phyloP scores from a whole-genome alignment of 2,797 vertebrate genomes.

The Remorina albescens region DNA sequence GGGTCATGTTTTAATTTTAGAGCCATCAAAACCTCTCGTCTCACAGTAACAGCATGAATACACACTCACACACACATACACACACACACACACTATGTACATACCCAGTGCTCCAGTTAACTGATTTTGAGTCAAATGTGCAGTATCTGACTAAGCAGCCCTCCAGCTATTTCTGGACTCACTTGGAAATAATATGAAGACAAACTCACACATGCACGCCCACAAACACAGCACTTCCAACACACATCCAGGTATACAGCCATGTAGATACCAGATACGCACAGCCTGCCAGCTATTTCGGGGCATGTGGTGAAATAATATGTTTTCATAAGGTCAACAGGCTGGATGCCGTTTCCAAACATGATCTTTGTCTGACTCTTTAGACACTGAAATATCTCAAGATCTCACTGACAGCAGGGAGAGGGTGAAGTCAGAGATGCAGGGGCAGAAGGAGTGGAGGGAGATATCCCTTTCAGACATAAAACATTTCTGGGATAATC shows the following conservation, averaged over 20 bases:
- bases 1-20: slow-evolving; percentile 77
- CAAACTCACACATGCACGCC: slow-evolving; percentile 13
- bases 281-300: slow-evolving; percentile 66
- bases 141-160: slow-evolving; percentile 53
- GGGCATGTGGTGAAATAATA: slow-evolving; percentile 58
- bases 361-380: slow-evolving; percentile 47
- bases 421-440: neutral
- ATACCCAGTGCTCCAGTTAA: slow-evolving; percentile 36
- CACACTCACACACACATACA: neutral
- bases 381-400: slow-evolving; percentile 35
- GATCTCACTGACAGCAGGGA: slow-evolving; percentile 55
- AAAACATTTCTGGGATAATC: slow-evolving; percentile 11
- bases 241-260: slow-evolving; percentile 49
- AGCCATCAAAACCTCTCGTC: slow-evolving; percentile 64
- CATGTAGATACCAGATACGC: slow-evolving; percentile 57
- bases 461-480: slow-evolving; percentile 2
- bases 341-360: slow-evolving; percentile 64
- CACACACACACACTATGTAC: slow-evolving; percentile 3
- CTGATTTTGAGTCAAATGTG: slow-evolving; percentile 50
- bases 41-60: slow-evolving; percentile 9
- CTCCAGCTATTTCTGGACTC: slow-evolving; percentile 55
- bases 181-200: slow-evolving; percentile 38
- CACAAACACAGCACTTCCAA: neutral
- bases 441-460: neutral
- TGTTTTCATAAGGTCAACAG: slow-evolving; percentile 76